Base-by-base conservation (phyloP, 1,140 invertebrate genomes). In the Drosophila ambigua region DNA sequence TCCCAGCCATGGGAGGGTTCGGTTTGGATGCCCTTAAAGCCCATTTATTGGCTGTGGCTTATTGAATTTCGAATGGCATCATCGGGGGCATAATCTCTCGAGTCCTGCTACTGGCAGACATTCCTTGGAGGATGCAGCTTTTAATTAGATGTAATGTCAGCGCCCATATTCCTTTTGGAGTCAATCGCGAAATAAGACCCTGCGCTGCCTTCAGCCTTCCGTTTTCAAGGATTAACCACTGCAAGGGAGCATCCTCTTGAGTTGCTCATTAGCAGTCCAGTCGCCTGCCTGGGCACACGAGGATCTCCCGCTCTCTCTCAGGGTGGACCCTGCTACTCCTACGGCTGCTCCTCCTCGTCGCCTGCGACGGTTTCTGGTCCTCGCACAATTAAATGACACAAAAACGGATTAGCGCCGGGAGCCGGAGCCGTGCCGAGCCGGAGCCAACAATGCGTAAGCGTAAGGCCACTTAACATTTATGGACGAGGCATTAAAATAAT, bases 81-180 rank as follows among this genome's bases (percentile, higher is more conserved):
- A 20, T 23, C 23, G 5, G 11, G 41, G 20, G n/a, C 6, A 61
- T 48, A 39, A 39, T 39, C 35, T 39, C 35, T 7, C 5, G 6
- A 13, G 41, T 46, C 46, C 52, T 53, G 45, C 57, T 13, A 5
- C 55, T 26, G 58, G 8, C 41, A 24, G 62, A 31, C 20, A 15
- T 24, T 41, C 72, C 67, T 75, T 49, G 62, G 59, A 61, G 41
- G 44, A 52, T 16, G 62, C 60, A 53, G 72, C 76, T 87, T 87
- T 79, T 88, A 82, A 82, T 87, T 87, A 88, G 75, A 79, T 72
- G 57, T 88, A 82, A 82, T 82, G 75, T 67, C 66, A 55, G 20
- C 20, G 20, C 4, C 35, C 73, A 62, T 76, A n/a, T 43, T 6
- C 31, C 63, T 26, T 48, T 4, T 41, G 15, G n/a, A 48, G 63